Conservation (phyloP, 2,888 invertebrate genomes). For the Cosmopolites sordidus region DNA sequence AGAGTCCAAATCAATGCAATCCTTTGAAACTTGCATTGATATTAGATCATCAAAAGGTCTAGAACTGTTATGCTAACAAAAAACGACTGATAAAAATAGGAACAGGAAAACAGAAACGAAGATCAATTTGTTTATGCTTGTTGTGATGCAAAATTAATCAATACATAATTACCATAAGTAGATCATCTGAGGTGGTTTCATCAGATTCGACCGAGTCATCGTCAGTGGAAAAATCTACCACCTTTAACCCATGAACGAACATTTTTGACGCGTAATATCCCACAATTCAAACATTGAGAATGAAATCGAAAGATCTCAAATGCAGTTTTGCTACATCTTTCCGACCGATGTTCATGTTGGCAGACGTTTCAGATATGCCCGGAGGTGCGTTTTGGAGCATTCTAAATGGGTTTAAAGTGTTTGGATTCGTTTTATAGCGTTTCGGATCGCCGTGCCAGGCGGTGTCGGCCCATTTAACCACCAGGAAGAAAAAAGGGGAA, state of each 20-base stretch:
- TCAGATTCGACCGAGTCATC: conserved; percentile 35
- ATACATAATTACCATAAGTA: conserved; percentile 33
- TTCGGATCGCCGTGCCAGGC: conserved; percentile 11
- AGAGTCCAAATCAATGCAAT: neutral
- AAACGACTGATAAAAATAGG: no score
- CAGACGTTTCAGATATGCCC: neutral
- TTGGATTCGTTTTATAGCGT: neutral
- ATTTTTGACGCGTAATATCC: conserved; percentile 26
- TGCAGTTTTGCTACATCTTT: neutral
- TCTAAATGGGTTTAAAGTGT: conserved; percentile 1
- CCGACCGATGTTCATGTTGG: neutral
- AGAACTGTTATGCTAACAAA: no score
- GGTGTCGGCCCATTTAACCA: neutral
- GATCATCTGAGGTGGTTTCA: conserved; percentile 35
- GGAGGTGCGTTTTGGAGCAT: neutral
- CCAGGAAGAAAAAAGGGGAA: neutral
- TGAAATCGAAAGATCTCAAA: no score
- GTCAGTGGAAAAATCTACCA: conserved; percentile 30
- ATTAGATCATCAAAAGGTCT: no score
- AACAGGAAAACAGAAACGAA: no score
- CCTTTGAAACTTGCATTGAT: no score
- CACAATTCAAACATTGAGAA: no score
- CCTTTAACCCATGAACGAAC: conserved; percentile 42
- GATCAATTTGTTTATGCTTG: no score
- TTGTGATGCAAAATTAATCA: neutral